Percentiles rank a stretch among this genome's conserved stretches.
Evolutionary conservation across 2,888 invertebrate species (phyloP).

Genomic region (Crepidodera aurea): DNA sequence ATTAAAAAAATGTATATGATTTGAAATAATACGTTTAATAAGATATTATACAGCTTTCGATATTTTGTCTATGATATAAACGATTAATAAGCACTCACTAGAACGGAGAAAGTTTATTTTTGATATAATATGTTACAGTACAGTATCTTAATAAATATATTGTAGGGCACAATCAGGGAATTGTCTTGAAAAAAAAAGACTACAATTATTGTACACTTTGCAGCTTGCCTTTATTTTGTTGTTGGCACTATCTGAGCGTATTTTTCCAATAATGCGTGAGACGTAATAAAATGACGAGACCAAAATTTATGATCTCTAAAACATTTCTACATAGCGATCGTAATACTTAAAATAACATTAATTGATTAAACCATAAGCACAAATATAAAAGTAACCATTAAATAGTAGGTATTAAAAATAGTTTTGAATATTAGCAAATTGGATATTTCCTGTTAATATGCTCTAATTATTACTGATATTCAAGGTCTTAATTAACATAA

Average conservation of each 20-base stretch:
- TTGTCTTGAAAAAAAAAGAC: too few species aligned
- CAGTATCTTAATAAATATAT: too few species aligned
- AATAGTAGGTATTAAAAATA: background rate
- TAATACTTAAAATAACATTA: too few species aligned
- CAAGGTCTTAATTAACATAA: slow-evolving; percentile 2
- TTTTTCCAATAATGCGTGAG: too few species aligned
- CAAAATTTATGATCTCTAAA: too few species aligned
- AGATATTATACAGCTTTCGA: background rate
- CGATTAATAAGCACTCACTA: background rate
- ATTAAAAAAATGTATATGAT: background rate
- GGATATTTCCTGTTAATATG: slow-evolving; percentile 6
- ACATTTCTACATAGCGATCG: too few species aligned
- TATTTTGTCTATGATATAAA: background rate
- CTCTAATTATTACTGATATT: slow-evolving; percentile 8
- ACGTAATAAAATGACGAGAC: too few species aligned
- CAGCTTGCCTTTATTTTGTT: too few species aligned
- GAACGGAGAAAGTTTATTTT: background rate
- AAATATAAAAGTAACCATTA: background rate
- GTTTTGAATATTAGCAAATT: slow-evolving; percentile 9
- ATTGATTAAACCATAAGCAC: background rate
- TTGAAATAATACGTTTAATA: background rate
- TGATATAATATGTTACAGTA: too few species aligned
- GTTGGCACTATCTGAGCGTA: too few species aligned
- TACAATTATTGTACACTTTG: too few species aligned
- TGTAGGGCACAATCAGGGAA: too few species aligned